A percentile compares a stretch with the other conserved stretches of the same genome.
Evolutionary conservation across 2,888 invertebrate species (phyloP).

Genomic region (Latrodectus hesperus): DNA sequence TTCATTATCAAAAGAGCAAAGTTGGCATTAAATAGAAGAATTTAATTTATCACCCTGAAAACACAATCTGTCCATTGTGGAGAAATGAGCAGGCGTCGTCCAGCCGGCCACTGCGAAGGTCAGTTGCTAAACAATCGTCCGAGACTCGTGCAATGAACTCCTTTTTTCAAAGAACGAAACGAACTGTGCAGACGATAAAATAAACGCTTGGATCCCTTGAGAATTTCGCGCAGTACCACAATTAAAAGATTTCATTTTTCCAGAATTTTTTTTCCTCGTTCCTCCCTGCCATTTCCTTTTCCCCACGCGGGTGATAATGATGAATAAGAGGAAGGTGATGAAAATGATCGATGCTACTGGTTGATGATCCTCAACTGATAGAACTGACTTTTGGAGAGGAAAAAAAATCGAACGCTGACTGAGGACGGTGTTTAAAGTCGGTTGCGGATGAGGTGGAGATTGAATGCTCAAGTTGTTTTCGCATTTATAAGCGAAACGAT

Average conservation of each 20-base stretch:
- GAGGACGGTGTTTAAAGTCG: background rate
- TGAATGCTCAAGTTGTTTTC: no score
- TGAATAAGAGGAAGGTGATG: background rate
- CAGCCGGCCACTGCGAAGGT: background rate
- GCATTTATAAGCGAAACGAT: no score
- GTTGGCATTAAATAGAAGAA: background rate
- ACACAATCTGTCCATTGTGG: background rate
- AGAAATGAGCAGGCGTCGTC: background rate
- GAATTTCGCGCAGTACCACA: no score
- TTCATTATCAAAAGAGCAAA: background rate
- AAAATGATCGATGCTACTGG: background rate
- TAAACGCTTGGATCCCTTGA: no score
- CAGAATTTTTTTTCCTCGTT: no score
- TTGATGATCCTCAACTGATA: background rate
- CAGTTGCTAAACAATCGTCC: background rate
- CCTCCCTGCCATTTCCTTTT: no score
- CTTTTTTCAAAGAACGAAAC: no score
- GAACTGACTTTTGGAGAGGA: background rate
- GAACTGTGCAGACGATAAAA: no score
- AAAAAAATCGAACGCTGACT: background rate
- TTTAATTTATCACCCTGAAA: background rate
- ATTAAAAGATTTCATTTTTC: no score
- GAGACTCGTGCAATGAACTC: no score
- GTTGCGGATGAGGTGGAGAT: background rate
- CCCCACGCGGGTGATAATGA: background rate